Evolutionary conservation across 2,888 invertebrate species (phyloP), one percentile per base, ranked within the genome.

Genomic region (Drosophila pegasa): DNA sequence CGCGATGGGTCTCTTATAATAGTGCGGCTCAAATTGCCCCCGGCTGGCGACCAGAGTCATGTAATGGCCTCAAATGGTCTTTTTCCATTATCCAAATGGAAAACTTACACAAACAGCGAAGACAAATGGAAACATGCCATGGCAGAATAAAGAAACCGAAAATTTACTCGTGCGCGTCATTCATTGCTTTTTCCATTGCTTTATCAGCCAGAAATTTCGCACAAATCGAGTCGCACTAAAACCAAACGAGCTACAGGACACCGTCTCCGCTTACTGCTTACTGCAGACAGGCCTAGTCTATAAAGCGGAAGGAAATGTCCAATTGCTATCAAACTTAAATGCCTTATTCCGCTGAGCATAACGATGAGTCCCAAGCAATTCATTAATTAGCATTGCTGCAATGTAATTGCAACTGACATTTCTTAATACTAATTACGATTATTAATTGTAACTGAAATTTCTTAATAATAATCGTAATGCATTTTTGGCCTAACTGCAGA

Each of bases 61-160:
- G 84, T 86, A 89, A 89, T 88, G 80, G 86, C 79, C 85, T 67
- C 73, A 90, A 91, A 90, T 90, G 90, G 90, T 84, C 89, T 90
- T 91, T 90, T 91, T 90, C 90, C 91, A 90, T 90, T 90, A 90
- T 86, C 87, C 86, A 90, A 90, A 91, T 90, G 90, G 90, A 89
- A 91, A 91, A 89, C 85, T 87, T 87, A 84, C 84, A 89, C 85
- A 78, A 83, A 87, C 88, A 80, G 69, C 74, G 55, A 68, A 70
- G 70, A 69, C 71, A 72, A 75, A 88, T 75, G 78, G 71, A 61
- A 81, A 78, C 60, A 74, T 73, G 86, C 54, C 73, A 68, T 61
- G 63, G 66, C 25, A 68, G 78, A 66, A 76, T 74, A 74, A 68
- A 70, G 73, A 88, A 77, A 88, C 63, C 70, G 50, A 74, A 87